Conservation (phyloP, 2,888 invertebrate genomes). For the Mesorhabditis sp. region DNA sequence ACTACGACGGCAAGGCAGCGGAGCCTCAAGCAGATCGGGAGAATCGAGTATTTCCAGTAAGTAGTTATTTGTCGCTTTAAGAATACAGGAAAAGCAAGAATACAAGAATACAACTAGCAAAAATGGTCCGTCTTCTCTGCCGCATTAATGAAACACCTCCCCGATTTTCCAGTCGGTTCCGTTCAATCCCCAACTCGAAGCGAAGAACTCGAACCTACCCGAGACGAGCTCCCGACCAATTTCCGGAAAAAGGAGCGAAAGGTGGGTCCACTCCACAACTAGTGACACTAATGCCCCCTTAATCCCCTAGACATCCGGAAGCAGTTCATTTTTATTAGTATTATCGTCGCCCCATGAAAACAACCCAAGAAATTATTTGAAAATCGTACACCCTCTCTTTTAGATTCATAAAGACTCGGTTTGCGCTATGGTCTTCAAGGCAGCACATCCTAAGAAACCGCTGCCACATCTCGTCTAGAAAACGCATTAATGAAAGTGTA, state of each 20-base stretch:
- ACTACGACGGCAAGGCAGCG: neutral
- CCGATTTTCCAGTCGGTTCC: no score
- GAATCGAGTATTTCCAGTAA: neutral
- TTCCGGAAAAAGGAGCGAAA: constrained; percentile 5
- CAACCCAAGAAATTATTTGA: no score
- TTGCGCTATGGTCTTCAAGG: constrained; percentile 32
- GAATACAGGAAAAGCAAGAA: no score
- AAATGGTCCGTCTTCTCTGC: neutral
- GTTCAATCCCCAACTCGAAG: no score
- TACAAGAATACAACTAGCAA: neutral
- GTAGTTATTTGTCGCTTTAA: neutral
- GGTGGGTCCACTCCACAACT: neutral
- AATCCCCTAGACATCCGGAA: neutral
- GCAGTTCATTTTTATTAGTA: neutral
- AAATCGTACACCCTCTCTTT: neutral
- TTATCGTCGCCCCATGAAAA: no score
- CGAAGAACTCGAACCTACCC: neutral
- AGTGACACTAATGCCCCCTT: neutral
- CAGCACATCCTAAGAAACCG: neutral
- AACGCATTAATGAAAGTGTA: constrained; percentile 16
- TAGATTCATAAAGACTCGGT: constrained; percentile 39
- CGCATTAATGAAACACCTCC: neutral
- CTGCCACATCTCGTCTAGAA: constrained; percentile 24
- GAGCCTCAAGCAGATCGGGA: neutral
- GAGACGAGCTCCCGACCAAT: neutral